A percentile compares a stretch with the other conserved stretches of the same genome.
phyloP scores from a whole-genome alignment of 2,888 invertebrate species.

The Drosophila formosana region DNA sequence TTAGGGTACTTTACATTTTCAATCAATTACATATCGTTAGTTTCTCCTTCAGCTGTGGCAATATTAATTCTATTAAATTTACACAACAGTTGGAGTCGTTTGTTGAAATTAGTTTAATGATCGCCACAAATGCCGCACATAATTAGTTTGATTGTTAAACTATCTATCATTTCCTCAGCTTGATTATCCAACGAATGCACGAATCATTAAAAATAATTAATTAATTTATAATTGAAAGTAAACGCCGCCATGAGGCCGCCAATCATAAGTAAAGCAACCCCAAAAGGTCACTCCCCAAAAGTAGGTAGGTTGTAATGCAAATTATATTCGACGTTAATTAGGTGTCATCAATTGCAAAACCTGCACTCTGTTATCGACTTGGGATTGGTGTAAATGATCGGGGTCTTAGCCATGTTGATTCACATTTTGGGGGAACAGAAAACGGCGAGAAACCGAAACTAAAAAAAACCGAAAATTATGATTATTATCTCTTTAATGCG shows the following conservation, averaged over 20 bases:
- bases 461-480: slow-evolving; percentile 19
- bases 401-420: slow-evolving; percentile 22
- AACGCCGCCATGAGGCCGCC: slow-evolving; percentile 46
- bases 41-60: slow-evolving; percentile 25
- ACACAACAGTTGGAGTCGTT: slow-evolving; percentile 55
- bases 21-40: not conserved
- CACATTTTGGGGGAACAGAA: slow-evolving; percentile 6
- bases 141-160: slow-evolving; percentile 68
- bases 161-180: slow-evolving; percentile 71
- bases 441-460: slow-evolving; percentile 5
- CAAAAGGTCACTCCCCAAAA: slow-evolving; percentile 42
- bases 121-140: slow-evolving; percentile 34
- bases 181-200: slow-evolving; percentile 46
- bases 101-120: slow-evolving; percentile 56
- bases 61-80: slow-evolving; percentile 51
- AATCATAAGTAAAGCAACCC: slow-evolving; percentile 49
- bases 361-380: slow-evolving; percentile 15
- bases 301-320: slow-evolving; percentile 18
- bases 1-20: not conserved
- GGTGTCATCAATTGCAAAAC: slow-evolving; percentile 34
- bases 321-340: slow-evolving; percentile 39
- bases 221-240: slow-evolving; percentile 68
- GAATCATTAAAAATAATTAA: slow-evolving; percentile 72
- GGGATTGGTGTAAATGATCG: slow-evolving; percentile 30
- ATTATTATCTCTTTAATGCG: slow-evolving; percentile 55